Conservation (phyloP, 2,888 invertebrate genomes). For the Clivina fossor region DNA sequence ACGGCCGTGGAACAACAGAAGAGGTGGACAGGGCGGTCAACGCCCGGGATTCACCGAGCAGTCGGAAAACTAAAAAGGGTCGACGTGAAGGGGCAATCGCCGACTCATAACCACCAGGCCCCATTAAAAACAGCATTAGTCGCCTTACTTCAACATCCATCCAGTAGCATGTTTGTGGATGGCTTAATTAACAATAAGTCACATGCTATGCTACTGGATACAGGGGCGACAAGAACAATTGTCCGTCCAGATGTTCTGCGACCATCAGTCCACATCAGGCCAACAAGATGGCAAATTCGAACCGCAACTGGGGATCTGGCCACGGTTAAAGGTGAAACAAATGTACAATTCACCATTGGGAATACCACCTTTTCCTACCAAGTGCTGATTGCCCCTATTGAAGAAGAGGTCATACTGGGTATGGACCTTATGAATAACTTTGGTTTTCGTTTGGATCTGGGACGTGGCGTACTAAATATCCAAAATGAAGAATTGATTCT, state of each 20-base stretch:
- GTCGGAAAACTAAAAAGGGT: neutral
- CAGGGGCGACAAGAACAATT: neutral
- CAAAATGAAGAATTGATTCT: neutral
- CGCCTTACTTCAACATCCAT: neutral
- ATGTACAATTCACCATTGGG: neutral
- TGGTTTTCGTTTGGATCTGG: neutral
- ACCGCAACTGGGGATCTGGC: neutral
- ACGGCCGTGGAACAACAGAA: neutral
- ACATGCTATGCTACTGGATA: neutral
- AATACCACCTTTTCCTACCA: neutral
- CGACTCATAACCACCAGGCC: neutral
- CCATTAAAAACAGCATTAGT: neutral
- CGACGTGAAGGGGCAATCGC: neutral
- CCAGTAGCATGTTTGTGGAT: neutral
- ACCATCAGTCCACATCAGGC: neutral
- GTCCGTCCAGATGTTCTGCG: neutral
- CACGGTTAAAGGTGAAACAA: neutral
- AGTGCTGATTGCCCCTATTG: neutral
- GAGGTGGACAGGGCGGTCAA: neutral
- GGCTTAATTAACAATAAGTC: neutral
- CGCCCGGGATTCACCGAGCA: neutral
- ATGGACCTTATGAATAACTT: neutral
- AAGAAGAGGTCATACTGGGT: neutral
- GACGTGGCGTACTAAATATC: neutral
- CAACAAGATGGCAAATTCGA: neutral